A percentile compares a stretch with the other conserved stretches of the same genome.
Evolutionary conservation across 2,113 vertebrate genomes (phyloP).

Genomic region (Sialia sialis): DNA sequence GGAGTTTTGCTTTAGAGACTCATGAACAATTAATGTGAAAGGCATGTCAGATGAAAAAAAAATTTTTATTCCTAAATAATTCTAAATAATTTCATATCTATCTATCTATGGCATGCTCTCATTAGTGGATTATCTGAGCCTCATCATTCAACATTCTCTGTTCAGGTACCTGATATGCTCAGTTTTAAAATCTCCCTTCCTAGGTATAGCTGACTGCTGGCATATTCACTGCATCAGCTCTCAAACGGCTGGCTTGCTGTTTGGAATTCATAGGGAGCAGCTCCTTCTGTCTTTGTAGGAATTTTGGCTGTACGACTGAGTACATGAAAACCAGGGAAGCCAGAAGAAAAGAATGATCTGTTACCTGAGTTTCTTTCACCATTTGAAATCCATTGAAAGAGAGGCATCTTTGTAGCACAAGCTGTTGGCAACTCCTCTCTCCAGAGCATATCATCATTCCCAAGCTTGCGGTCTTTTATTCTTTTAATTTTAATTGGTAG

Average conservation of each 20-base stretch:
- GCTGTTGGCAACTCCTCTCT: constrained; percentile 57
- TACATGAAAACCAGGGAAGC: constrained; percentile 48
- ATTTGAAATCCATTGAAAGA: constrained; percentile 56
- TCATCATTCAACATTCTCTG: neutral
- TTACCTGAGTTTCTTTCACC: constrained; percentile 49
- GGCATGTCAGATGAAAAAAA: neutral
- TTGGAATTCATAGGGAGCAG: constrained; percentile 50
- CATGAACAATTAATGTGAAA: neutral
- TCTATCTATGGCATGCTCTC: neutral
- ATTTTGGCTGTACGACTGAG: constrained; percentile 43
- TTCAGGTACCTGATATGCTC: neutral
- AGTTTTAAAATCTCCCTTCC: neutral
- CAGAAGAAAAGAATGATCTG: constrained; percentile 58
- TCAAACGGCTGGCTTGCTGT: neutral
- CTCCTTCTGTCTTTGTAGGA: constrained; percentile 38
- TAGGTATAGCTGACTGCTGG: constrained; percentile 17
- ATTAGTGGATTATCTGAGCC: neutral
- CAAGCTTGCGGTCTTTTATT: constrained; percentile 40
- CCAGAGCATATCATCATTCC: constrained; percentile 41
- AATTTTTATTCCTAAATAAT: neutral
- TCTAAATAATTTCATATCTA: neutral
- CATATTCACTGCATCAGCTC: constrained; percentile 19
- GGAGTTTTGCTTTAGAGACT: neutral
- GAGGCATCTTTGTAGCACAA: constrained; percentile 58
- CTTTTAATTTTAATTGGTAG: constrained; percentile 68